A percentile compares a stretch with the other conserved stretches of the same genome.
phyloP scores from a whole-genome alignment of 2,797 vertebrate species.

The Anguilla obscura region DNA sequence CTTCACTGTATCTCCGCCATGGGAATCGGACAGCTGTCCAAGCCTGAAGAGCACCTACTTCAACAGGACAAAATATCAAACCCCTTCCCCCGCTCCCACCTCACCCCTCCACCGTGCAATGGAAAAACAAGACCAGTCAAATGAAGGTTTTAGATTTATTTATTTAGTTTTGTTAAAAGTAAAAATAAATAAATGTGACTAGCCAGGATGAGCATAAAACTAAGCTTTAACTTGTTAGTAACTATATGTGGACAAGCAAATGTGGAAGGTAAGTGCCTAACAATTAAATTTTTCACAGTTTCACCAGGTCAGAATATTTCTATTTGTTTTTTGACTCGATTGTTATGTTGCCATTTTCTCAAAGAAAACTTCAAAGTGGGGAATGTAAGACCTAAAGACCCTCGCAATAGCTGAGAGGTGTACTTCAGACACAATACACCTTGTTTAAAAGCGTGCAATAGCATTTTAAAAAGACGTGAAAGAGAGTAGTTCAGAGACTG shows the following conservation, averaged over 20 bases:
- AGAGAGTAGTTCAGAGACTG: not conserved
- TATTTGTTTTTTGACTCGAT: not conserved
- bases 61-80: not conserved
- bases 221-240: not conserved
- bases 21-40: slow-evolving; percentile 29
- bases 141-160: not conserved
- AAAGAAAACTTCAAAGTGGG: not conserved
- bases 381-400: not conserved
- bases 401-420: not conserved
- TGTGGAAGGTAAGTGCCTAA: not conserved
- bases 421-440: not conserved
- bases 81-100: not conserved
- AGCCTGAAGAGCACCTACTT: slow-evolving; percentile 25
- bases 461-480: not conserved
- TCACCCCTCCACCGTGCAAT: not conserved
- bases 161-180: not conserved
- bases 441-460: not conserved
- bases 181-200: not conserved
- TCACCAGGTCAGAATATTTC: not conserved
- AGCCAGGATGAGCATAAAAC: not conserved
- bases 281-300: not conserved
- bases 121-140: not conserved
- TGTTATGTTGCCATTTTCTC: not conserved
- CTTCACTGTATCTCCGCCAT: slow-evolving; percentile 26
- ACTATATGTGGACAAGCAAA: not conserved